Conservation (phyloP, 1,140 invertebrate species). For the Microplitis demolitor region DNA sequence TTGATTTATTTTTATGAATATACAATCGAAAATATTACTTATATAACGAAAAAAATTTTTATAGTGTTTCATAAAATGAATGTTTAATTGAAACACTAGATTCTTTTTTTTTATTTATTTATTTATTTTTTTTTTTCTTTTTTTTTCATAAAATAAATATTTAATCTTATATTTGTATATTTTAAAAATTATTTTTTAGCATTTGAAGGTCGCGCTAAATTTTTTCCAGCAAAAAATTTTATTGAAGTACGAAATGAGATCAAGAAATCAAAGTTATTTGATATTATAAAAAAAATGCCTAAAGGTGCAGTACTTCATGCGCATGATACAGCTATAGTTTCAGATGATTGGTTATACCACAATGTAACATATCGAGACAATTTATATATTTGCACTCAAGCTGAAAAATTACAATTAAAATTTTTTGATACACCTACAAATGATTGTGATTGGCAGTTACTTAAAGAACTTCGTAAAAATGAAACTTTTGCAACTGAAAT, state of each 20-base stretch:
- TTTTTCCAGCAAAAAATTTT: slow-evolving; percentile 71
- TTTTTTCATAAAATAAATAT: too few species aligned
- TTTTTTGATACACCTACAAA: slow-evolving; percentile 51
- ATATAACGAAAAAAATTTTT: too few species aligned
- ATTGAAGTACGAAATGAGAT: slow-evolving; percentile 68
- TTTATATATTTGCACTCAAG: slow-evolving; percentile 68
- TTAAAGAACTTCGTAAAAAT: slow-evolving; percentile 61
- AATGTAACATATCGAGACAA: slow-evolving; percentile 73
- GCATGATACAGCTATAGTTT: slow-evolving; percentile 72
- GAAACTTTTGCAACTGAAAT: slow-evolving; percentile 29
- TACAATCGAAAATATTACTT: too few species aligned
- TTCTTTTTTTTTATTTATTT: too few species aligned
- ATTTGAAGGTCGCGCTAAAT: slow-evolving; percentile 61
- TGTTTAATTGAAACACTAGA: too few species aligned
- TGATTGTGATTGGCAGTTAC: slow-evolving; percentile 63
- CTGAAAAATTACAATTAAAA: slow-evolving; percentile 36
- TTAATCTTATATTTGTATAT: not conserved
- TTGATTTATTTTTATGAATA: too few species aligned
- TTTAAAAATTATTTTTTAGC: not conserved
- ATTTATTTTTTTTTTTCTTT: too few species aligned
- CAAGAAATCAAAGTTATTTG: slow-evolving; percentile 69
- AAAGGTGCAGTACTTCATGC: slow-evolving; percentile 76
- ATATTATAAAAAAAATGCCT: slow-evolving; percentile 71
- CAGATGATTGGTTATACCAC: slow-evolving; percentile 68
- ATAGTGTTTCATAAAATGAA: too few species aligned